Base-by-base conservation (phyloP, 1,140 invertebrate genomes). In the Trachymyrmex septentrionalis region DNA sequence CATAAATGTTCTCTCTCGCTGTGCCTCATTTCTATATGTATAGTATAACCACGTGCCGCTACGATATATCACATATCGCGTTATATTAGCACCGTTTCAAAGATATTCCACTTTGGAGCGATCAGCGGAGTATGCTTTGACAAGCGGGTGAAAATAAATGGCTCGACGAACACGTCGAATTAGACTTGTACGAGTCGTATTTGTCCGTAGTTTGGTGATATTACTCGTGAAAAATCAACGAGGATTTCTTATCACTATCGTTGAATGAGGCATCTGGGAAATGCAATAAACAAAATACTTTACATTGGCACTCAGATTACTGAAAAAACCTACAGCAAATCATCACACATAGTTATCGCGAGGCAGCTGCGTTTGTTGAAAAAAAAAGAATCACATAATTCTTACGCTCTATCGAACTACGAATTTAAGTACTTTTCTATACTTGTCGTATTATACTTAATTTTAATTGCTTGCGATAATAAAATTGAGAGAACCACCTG, bases 1-100 rank as follows among this genome's bases (percentile, higher is more conserved):
- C 12, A 50, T 72, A 55, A 66, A 66, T 61, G 66, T 24, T 69
- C 66, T 69, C 57, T 84, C 38, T 91, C 34, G 86, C 88, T 88
- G 66, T 69, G 86, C 86, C 88, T 86, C 86, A 86, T 84, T 78
- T 19, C 34, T 55, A 48, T 48, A 53, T 61, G 66, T 81, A 71
- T 80, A 86, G 9, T 89, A 76, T 48, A 86, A 82, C 4, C 66
- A 75, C 19, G 88, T 85, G 77, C 87, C 63, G 50, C 66, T 85
- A 63, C 61, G 73, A 82, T 27, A 63, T 85, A 88, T 84, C 90
- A 88, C 87, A 84, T 87, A 69, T 88, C 63, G 78, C 27, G 27
- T 82, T 85, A 80, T 87, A 80, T 87, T 92, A 92, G 92, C 92
- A 92, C 91, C 90, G 87, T 88, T 88, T 89, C 57, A 87, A 88